Base-by-base conservation (phyloP, 2,797 vertebrate genomes). In the Rhabdophis nuchalis region DNA sequence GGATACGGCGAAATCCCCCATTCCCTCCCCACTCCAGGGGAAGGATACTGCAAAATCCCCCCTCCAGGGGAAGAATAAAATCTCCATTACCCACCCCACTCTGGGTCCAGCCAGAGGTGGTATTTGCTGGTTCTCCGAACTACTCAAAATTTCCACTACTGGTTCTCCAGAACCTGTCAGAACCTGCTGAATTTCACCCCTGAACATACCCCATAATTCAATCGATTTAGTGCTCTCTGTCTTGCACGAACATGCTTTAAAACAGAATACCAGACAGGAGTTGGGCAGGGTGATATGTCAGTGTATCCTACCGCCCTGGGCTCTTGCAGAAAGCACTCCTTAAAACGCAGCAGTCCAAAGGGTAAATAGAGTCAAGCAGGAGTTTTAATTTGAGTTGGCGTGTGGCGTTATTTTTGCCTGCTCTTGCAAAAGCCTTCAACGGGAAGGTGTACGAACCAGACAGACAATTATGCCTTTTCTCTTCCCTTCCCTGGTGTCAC, bases 381-480 rank as follows among this genome's bases (percentile, higher is more conserved):
- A 88, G 11, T 53, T 61, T 61, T 54, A 85, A 88, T 61, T 41
- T 61, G 94, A 91, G 89, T 11, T 46, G 72, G 64, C 56, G 32
- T 52, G n/a, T n/a, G 18, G 58, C 32, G n/a, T 89, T 32, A 7
- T 88, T 6, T 87, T 94, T 50, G 14, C 0, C 3, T 0, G 52
- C 16, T 82, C 7, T 95, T 86, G 53, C 60, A 92, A 90, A 93
- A 82, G 36, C 90, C 89, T 91, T 95, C 87, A 93, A 89, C 18
- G 29, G 68, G 94, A 94, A 95, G 61, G 46, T 5, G 0, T 41
- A 3, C 92, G 88, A 13, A 16, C 12, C 94, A 60, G 16, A 20
- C 94, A 95, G 93, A 92, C 12, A 95, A 90, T 93, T 89, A 94
- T 91, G 93, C 95, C 96, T 95, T 95, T 92, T 64, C 87, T 93